These are phyloP conservation scores for Seira musarum DNA, from an alignment of 2,888 invertebrate genomes.

Conservation along the genomic window DNA sequence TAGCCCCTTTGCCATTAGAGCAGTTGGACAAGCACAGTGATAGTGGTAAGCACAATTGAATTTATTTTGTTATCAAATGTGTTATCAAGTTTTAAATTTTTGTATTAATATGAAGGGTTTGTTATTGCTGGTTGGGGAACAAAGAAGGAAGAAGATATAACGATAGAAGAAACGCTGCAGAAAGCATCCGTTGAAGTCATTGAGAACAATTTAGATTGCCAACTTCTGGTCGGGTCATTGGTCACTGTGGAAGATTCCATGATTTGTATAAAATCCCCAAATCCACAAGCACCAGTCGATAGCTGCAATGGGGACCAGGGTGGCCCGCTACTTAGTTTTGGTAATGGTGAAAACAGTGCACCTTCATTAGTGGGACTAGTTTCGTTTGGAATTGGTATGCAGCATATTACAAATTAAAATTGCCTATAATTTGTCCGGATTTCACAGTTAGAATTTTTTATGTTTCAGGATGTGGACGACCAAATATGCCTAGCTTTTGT, in stretches of 20 bases:
- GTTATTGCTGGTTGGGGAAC: conserved; percentile 49
- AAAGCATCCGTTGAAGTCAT: conserved; percentile 30
- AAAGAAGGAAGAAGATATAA: conserved; percentile 35
- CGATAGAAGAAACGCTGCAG: conserved; percentile 22
- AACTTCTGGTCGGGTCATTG: conserved; percentile 6
- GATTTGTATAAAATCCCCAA: conserved; percentile 34
- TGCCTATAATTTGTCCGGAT: too few species aligned
- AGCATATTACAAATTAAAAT: background rate
- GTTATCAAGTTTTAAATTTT: background rate
- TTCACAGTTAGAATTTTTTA: too few species aligned
- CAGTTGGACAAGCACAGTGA: too few species aligned
- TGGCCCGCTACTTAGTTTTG: conserved; percentile 32
- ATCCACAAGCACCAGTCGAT: conserved; percentile 5
- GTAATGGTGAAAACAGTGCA: background rate
- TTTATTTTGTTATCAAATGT: background rate
- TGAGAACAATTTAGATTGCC: conserved; percentile 22
- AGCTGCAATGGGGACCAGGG: conserved; percentile 51
- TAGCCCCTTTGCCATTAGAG: conserved; percentile 8
- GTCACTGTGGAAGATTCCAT: conserved; percentile 35
- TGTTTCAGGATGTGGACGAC: conserved; percentile 48
- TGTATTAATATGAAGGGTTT: background rate
- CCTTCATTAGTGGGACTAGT: conserved; percentile 24
- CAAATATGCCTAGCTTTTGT: conserved; percentile 54
- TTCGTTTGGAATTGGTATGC: conserved; percentile 50
- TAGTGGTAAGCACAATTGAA: background rate